Percentiles rank a stretch among this genome's conserved stretches.
These are phyloP conservation scores for Ptychochromis oligacanthus DNA, from an alignment of 2,113 vertebrate species.

Conservation along the genomic window DNA sequence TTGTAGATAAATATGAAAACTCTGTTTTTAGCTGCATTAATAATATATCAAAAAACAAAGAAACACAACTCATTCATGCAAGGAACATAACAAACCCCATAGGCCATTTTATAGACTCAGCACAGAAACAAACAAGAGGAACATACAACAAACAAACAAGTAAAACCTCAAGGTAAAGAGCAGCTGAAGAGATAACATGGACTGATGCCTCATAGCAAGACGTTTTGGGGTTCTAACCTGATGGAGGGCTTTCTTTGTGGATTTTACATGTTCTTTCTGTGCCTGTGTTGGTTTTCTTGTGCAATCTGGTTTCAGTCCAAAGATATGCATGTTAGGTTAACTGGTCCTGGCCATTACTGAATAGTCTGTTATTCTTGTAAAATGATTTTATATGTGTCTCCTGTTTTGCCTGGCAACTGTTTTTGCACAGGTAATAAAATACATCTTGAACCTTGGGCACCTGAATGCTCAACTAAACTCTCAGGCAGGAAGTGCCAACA, in stretches of 20 bases:
- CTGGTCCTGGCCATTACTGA: neutral
- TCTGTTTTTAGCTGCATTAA: neutral
- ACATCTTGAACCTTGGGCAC: neutral
- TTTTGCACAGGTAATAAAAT: neutral
- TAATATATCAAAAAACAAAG: neutral
- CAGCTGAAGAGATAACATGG: neutral
- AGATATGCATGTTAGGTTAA: neutral
- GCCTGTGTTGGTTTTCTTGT: too few relatives aligned
- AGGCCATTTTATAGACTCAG: neutral
- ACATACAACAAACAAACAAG: neutral
- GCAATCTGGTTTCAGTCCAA: neutral
- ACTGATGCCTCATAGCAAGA: neutral
- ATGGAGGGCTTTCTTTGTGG: neutral
- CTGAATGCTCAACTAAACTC: neutral
- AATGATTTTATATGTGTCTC: neutral
- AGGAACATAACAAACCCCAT: neutral
- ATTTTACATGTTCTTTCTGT: too few relatives aligned
- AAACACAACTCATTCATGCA: neutral
- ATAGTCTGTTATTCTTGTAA: too few relatives aligned
- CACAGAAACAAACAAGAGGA: neutral
- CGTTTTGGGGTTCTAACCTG: neutral
- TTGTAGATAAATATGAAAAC: neutral
- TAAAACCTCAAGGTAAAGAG: neutral
- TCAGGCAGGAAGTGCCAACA: neutral
- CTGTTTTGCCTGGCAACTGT: neutral